phyloP scores from a whole-genome alignment of 2,113 vertebrate species.

The Terrapene triunguis region DNA sequence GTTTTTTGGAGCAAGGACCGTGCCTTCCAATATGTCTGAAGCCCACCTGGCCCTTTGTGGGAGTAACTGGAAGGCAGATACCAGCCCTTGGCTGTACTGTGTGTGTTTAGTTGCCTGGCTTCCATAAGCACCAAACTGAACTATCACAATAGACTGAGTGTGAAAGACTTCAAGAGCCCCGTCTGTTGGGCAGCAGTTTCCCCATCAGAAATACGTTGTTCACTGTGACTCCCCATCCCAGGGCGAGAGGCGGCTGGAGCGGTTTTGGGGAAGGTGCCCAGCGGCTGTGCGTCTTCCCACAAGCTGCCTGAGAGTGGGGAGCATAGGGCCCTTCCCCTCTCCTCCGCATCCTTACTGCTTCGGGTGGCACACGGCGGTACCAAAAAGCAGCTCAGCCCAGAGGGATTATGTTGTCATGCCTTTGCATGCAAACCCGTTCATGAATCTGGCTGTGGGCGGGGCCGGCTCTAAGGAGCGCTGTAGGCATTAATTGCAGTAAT shows the following conservation, averaged over 20 bases:
- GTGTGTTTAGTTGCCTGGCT: not conserved
- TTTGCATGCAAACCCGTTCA: not conserved
- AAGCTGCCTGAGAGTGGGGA: accelerated
- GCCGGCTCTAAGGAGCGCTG: not conserved
- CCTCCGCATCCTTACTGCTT: not conserved
- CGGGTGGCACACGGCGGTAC: not conserved
- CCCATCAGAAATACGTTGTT: accelerated
- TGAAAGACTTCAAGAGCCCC: not conserved
- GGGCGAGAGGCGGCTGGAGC: not conserved
- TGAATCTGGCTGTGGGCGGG: not conserved
- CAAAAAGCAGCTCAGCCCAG: not conserved
- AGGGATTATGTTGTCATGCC: not conserved
- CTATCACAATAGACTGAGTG: not conserved
- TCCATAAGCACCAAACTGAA: not conserved
- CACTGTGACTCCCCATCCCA: accelerated
- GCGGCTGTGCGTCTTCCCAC: accelerated
- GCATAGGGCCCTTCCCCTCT: accelerated
- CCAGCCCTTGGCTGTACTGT: not conserved
- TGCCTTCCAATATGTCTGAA: not conserved
- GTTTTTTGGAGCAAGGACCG: not conserved
- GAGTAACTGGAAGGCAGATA: not conserved
- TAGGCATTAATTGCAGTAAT: accelerated
- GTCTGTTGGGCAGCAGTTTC: not conserved
- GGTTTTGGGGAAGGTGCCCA: accelerated
- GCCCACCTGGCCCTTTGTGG: not conserved